phyloP scores from a whole-genome alignment of 2,888 invertebrate genomes.

The Molanna angustata region DNA sequence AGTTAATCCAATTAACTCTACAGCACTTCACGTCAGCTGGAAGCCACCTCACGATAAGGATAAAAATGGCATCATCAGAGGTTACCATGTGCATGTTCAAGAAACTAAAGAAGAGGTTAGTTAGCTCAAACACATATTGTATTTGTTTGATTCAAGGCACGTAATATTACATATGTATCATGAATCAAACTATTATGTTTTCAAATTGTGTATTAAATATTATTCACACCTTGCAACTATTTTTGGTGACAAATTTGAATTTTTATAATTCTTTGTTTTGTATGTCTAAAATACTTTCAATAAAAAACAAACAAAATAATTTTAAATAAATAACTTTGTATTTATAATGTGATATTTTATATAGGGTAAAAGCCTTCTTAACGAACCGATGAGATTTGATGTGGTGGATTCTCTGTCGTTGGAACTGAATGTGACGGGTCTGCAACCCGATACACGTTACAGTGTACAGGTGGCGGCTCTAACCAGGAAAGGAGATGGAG shows the following conservation, averaged over 20 bases:
- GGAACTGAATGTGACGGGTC: conserved; percentile 80
- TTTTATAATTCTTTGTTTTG: neutral
- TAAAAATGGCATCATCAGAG: conserved; percentile 92
- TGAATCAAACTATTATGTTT: neutral
- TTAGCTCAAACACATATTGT: neutral
- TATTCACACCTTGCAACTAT: neutral
- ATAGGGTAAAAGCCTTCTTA: conserved; percentile 74
- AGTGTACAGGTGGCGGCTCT: conserved; percentile 93
- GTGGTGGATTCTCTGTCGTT: conserved; percentile 75
- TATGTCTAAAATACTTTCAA: neutral
- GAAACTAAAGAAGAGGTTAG: conserved; percentile 81
- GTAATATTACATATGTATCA: neutral
- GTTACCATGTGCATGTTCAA: conserved; percentile 95
- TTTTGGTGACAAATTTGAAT: no score
- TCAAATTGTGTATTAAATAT: no score
- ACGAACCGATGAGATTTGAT: conserved; percentile 85
- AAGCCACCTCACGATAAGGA: conserved; percentile 88
- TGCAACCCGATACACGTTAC: conserved; percentile 95
- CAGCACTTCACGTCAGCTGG: conserved; percentile 94
- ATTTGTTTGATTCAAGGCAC: neutral
- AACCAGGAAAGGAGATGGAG: conserved; percentile 96
- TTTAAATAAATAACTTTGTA: no score
- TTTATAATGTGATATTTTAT: neutral
- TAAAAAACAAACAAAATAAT: no score
- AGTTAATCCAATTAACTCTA: conserved; percentile 87